A percentile compares a stretch with the other conserved stretches of the same genome.
Conservation (phyloP, 1,140 invertebrate genomes). For the Pogonus chalceus region DNA sequence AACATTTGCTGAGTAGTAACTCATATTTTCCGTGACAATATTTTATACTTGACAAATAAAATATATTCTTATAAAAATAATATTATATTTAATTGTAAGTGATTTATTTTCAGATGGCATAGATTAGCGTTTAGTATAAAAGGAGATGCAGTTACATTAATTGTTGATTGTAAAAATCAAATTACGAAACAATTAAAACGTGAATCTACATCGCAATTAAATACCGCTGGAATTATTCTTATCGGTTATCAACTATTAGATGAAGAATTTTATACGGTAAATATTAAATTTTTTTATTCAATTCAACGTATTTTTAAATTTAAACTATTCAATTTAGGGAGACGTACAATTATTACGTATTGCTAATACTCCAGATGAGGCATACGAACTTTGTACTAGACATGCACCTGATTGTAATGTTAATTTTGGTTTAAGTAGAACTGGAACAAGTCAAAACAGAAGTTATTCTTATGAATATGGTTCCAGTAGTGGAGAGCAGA, state of each 20-base stretch:
- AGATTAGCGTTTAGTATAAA: slow-evolving; percentile 66
- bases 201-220: slow-evolving; percentile 44
- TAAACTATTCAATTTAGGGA: slow-evolving; percentile 42
- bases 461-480: slow-evolving; percentile 3
- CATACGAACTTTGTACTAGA: slow-evolving; percentile 62
- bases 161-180: slow-evolving; percentile 55
- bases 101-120: slow-evolving; percentile 54
- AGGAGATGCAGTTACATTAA: slow-evolving; percentile 60
- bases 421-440: not conserved
- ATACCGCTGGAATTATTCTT: slow-evolving; percentile 57
- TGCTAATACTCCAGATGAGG: slow-evolving; percentile 60
- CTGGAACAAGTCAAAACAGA: not conserved
- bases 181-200: slow-evolving; percentile 49
- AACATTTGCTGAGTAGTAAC: no score
- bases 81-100: not conserved
- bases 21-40: not conserved
- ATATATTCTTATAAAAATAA: not conserved
- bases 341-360: slow-evolving; percentile 67
- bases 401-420: slow-evolving; percentile 53
- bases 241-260: slow-evolving; percentile 60
- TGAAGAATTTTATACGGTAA: slow-evolving; percentile 53
- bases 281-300: slow-evolving; percentile 13
- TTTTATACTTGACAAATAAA: not conserved
- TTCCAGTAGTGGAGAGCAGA: not conserved
- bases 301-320: not conserved